Evolutionary conservation across 2,888 invertebrate species (phyloP).

Genomic region (Agrochola macilenta): DNA sequence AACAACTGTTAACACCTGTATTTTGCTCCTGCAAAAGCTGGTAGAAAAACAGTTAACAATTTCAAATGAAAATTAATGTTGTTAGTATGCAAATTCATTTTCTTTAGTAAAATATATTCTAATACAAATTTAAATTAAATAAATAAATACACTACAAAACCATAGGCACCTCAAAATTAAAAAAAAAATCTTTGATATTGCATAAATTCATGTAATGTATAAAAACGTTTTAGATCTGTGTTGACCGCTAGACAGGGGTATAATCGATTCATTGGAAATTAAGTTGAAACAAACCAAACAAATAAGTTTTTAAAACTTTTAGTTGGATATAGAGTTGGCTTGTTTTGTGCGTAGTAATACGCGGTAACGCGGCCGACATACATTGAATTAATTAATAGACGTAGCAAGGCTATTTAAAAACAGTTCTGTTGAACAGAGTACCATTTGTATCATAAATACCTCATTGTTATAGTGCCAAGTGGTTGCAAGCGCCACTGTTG

Average conservation of each 20-base stretch:
- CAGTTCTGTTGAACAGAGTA: constrained; percentile 4
- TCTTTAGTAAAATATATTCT: too few species aligned
- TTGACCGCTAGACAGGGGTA: constrained; percentile 11
- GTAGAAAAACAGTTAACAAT: too few species aligned
- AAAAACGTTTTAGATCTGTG: background rate
- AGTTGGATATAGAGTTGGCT: background rate
- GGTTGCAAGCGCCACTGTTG: too few species aligned
- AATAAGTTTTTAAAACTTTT: background rate
- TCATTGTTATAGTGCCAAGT: background rate
- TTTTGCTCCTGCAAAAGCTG: too few species aligned
- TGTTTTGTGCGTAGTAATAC: constrained; percentile 7
- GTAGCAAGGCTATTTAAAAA: constrained; percentile 18
- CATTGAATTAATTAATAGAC: constrained; percentile 34
- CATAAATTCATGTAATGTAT: background rate
- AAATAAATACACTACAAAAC: background rate
- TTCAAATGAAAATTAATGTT: too few species aligned
- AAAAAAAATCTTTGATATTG: too few species aligned
- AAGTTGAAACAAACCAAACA: constrained; percentile 11
- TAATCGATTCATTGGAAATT: background rate
- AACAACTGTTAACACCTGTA: too few species aligned
- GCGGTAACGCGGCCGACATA: background rate
- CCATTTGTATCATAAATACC: background rate
- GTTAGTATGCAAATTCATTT: too few species aligned
- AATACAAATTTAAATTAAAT: background rate
- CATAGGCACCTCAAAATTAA: background rate